phyloP scores from a whole-genome alignment of 1,140 invertebrate genomes.

The Dreissena polymorpha region DNA sequence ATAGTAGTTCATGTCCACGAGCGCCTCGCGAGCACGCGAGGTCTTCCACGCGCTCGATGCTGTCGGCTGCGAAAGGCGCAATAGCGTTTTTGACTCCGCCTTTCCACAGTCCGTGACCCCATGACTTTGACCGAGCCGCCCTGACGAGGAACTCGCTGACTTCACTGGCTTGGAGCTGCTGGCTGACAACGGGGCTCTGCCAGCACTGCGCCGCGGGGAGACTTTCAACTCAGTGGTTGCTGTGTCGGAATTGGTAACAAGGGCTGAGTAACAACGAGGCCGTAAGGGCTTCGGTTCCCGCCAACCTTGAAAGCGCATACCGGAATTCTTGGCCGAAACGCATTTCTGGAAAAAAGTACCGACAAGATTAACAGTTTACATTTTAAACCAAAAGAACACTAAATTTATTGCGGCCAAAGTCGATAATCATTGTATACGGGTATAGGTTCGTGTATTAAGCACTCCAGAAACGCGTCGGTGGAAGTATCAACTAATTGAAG shows the following conservation, averaged over 20 bases:
- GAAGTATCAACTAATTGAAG: not conserved
- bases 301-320: slow-evolving; percentile 51
- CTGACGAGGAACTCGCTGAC: too few species aligned
- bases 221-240: not conserved
- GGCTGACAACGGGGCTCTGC: not conserved
- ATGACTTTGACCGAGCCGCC: too few species aligned
- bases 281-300: slow-evolving; percentile 39
- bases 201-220: slow-evolving; percentile 1
- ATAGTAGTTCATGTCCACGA: slow-evolving; percentile 52
- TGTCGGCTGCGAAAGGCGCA: slow-evolving; percentile 34
- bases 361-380: not conserved
- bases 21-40: slow-evolving; percentile 22
- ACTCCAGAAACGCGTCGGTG: not conserved
- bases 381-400: too few species aligned
- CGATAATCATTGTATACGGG: not conserved
- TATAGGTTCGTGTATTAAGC: not conserved
- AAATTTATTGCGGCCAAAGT: not conserved
- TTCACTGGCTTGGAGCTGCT: not conserved
- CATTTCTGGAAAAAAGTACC: slow-evolving; percentile 30
- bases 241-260: not conserved
- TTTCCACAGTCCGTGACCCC: not conserved
- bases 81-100: not conserved
- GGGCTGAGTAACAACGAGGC: slow-evolving; percentile 39
- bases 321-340: slow-evolving; percentile 49
- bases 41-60: slow-evolving; percentile 34